phyloP scores from a whole-genome alignment of 2,113 vertebrate species.

The Nibea coibor region DNA sequence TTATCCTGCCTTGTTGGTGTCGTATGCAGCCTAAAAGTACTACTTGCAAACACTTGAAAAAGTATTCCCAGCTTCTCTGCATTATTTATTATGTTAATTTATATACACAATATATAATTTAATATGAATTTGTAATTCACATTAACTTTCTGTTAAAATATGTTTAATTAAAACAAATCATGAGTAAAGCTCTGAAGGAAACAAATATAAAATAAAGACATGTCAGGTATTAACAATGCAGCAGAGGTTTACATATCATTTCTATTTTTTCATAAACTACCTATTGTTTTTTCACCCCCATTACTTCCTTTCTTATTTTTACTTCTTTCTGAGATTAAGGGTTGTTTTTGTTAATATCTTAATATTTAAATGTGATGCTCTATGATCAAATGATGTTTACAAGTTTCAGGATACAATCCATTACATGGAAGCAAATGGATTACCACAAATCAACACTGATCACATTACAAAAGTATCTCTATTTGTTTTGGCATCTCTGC shows the following conservation, averaged over 20 bases:
- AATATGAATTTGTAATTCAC: not conserved
- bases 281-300: too few relatives aligned
- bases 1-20: not conserved
- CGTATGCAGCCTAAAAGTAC: not conserved
- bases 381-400: not conserved
- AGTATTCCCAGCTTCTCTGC: not conserved
- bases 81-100: too few relatives aligned
- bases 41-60: not conserved
- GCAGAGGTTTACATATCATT: too few relatives aligned
- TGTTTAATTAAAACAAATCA: not conserved
- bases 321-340: not conserved
- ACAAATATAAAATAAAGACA: not conserved
- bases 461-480: not conserved
- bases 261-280: too few relatives aligned
- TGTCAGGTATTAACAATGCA: too few relatives aligned
- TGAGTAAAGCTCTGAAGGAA: too few relatives aligned
- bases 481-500: constrained; percentile 5
- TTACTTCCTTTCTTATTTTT: too few relatives aligned
- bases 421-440: not conserved
- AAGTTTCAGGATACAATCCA: not conserved
- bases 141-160: not conserved
- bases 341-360: not conserved
- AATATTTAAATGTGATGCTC: not conserved
- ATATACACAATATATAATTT: too few relatives aligned
- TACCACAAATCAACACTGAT: not conserved